phyloP scores from a whole-genome alignment of 2,113 vertebrate species.

The Grantiella picta region DNA sequence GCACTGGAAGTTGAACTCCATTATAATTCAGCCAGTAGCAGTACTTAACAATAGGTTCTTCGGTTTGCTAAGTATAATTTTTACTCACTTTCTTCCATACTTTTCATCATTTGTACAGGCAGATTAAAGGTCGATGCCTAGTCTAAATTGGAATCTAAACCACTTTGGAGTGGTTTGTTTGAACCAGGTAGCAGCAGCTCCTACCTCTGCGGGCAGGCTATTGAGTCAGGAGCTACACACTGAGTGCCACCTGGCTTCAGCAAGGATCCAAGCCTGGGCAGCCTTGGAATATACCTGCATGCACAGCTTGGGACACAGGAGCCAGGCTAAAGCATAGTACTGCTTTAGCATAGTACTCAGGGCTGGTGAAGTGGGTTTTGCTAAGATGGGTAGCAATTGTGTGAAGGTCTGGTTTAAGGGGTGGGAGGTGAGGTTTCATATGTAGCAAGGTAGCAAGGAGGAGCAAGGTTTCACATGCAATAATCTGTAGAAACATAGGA shows the following conservation, averaged over 20 bases:
- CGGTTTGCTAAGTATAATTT: background rate
- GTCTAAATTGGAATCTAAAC: background rate
- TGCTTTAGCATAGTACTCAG: background rate
- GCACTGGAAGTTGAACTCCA: background rate
- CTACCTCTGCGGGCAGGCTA: background rate
- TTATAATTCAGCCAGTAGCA: background rate
- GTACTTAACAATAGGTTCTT: background rate
- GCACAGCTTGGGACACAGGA: accelerated
- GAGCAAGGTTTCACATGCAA: background rate
- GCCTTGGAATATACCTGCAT: accelerated
- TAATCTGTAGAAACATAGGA: background rate
- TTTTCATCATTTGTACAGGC: background rate
- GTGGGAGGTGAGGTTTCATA: background rate
- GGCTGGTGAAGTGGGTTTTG: background rate
- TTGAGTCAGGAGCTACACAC: background rate
- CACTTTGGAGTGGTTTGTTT: background rate
- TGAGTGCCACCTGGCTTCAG: background rate
- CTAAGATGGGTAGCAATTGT: background rate
- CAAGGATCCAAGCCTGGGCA: background rate
- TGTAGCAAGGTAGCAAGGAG: too few relatives aligned
- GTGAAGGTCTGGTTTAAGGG: background rate
- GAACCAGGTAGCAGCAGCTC: background rate
- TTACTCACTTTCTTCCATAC: background rate
- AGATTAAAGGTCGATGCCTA: background rate
- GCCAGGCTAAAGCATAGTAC: background rate